Conservation (phyloP, 2,113 vertebrate species). For the Lampris megalopsis region DNA sequence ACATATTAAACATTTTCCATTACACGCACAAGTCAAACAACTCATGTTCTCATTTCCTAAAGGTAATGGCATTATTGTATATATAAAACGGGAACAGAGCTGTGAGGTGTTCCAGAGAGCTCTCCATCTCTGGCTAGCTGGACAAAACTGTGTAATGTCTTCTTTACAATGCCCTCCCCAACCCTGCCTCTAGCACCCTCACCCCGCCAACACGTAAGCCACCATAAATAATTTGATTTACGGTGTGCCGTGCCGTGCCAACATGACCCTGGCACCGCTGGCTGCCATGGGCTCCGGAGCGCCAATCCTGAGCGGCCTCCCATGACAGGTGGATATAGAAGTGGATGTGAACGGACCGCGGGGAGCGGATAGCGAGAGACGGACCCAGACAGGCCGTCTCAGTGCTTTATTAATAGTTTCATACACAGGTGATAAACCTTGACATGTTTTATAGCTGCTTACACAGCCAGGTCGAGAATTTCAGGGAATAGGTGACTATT, state of each 20-base stretch:
- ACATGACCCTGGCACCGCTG: conserved; percentile 46
- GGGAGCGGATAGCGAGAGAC: conserved; percentile 14
- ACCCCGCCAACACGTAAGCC: conserved; percentile 52
- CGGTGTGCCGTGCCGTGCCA: conserved; percentile 28
- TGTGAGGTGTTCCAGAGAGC: conserved; percentile 6
- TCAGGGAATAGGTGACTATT: conserved; percentile 10
- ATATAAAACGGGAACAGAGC: conserved; percentile 13
- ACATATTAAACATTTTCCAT: conserved; percentile 13
- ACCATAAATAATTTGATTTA: conserved; percentile 32
- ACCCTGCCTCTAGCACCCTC: conserved; percentile 20
- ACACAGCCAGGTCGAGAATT: conserved; percentile 27
- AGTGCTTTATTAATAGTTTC: conserved; percentile 8
- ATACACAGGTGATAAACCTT: conserved; percentile 10
- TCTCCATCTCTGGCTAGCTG: conserved; percentile 19
- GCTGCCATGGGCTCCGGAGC: conserved; percentile 25
- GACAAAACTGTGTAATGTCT: conserved; percentile 27
- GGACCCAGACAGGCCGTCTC: conserved; percentile 1
- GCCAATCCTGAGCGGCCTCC: conserved; percentile 23
- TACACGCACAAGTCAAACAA: conserved; percentile 16
- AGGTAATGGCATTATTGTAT: conserved; percentile 17
- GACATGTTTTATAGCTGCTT: conserved; percentile 10
- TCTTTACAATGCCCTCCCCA: conserved; percentile 16
- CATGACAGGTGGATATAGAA: conserved; percentile 57
- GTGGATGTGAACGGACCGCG: conserved; percentile 30
- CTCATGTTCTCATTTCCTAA: conserved; percentile 27